phyloP scores from a whole-genome alignment of 1,140 invertebrate species.

The Drosophila punjabiensis region DNA sequence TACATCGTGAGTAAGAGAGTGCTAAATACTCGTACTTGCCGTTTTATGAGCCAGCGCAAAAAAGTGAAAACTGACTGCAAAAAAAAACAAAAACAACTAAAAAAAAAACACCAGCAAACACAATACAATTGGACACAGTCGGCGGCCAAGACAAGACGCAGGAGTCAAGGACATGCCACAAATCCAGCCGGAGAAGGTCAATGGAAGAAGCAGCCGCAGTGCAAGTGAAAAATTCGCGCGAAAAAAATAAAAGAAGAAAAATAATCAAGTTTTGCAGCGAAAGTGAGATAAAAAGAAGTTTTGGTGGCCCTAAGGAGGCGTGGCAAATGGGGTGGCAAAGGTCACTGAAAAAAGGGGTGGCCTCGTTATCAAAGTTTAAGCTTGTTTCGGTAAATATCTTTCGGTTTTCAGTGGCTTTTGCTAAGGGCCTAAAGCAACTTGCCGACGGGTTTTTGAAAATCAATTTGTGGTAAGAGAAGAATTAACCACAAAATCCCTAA shows the following conservation, averaged over 20 bases:
- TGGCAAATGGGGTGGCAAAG: background rate
- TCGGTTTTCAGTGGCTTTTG: background rate
- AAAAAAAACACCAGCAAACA: slow-evolving; percentile 36
- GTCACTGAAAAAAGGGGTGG: slow-evolving; percentile 14
- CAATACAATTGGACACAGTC: slow-evolving; percentile 64
- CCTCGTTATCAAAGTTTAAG: slow-evolving; percentile 6
- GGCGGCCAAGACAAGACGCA: slow-evolving; percentile 56
- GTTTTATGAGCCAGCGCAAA: slow-evolving; percentile 73
- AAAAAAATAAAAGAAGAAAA: slow-evolving; percentile 41
- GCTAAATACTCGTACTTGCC: slow-evolving; percentile 78
- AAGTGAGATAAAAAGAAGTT: slow-evolving; percentile 71
- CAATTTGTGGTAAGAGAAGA: background rate
- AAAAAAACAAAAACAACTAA: slow-evolving; percentile 15
- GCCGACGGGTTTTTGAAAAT: slow-evolving; percentile 27
- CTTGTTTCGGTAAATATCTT: slow-evolving; percentile 29
- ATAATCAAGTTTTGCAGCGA: slow-evolving; percentile 74
- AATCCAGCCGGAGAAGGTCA: slow-evolving; percentile 59
- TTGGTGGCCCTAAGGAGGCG: slow-evolving; percentile 2
- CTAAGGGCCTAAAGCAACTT: slow-evolving; percentile 10
- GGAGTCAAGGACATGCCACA: slow-evolving; percentile 78
- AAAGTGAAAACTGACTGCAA: slow-evolving; percentile 70
- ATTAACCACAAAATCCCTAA: background rate
- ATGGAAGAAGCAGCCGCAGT: slow-evolving; percentile 58
- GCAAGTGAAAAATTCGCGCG: slow-evolving; percentile 63
- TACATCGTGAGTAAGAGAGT: slow-evolving; percentile 14